A percentile compares a stretch with the other conserved stretches of the same genome.
These are phyloP conservation scores for Rallus crepitans DNA, from an alignment of 2,797 vertebrate genomes.

Conservation along the genomic window DNA sequence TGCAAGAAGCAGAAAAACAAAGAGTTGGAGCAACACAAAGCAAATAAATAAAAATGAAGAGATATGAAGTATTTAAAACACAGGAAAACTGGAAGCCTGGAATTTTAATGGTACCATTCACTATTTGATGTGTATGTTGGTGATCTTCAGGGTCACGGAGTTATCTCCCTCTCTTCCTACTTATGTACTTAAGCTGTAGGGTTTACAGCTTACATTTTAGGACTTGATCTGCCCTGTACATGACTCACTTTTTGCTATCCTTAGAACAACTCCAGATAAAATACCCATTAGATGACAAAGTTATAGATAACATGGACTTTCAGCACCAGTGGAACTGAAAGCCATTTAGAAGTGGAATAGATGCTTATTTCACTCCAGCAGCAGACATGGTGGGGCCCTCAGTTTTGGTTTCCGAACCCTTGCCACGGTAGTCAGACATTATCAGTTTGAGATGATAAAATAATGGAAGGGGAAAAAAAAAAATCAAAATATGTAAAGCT, in stretches of 20 bases:
- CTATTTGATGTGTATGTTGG: not conserved
- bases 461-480: not conserved
- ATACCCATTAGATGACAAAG: not conserved
- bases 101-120: not conserved
- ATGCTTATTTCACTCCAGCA: not conserved
- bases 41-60: not conserved
- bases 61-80: not conserved
- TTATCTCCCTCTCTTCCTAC: not conserved
- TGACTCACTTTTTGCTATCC: slow-evolving; percentile 1
- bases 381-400: not conserved
- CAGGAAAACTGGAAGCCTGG: not conserved
- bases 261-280: slow-evolving; percentile 9
- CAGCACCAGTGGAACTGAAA: not conserved
- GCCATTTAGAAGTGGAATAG: not conserved
- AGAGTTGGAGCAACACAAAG: not conserved
- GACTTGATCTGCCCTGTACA: not conserved
- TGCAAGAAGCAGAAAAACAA: not conserved
- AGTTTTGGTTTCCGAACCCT: not conserved
- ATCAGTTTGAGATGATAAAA: not conserved
- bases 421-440: not conserved
- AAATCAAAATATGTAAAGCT: no score
- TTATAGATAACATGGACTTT: not conserved
- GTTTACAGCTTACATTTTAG: not conserved
- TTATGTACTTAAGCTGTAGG: not conserved
- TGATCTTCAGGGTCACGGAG: not conserved